Base-by-base conservation (phyloP, 2,888 invertebrate species). In the Hirtodrosophila alboralis region DNA sequence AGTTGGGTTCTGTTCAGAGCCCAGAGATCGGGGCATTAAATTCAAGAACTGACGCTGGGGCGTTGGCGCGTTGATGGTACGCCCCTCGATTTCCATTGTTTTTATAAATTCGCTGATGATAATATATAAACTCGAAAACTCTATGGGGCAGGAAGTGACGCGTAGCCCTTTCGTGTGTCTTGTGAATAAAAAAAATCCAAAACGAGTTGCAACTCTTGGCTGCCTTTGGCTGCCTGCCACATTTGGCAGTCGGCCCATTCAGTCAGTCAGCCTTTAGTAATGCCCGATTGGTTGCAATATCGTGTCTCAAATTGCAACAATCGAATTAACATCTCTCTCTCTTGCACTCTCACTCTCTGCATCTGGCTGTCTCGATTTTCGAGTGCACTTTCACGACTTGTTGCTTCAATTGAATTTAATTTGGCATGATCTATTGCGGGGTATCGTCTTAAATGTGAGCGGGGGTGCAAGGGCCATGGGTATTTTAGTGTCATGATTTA, bases 401-500 rank as follows among this genome's bases (percentile, higher is more conserved):
- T 59, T 61, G 58, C 56, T 59, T 76, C 68, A 85, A 84, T 87
- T 84, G 67, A 87, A 86, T 80, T 77, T 65, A 84, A 87, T 85
- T 84, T 74, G 67, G 67, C 81, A 63, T 51, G 58, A 65, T 57
- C 64, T 53, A 48, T 57, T 41, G 69, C 41, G 12, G 41, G 41
- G 30, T 14, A 16, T 16, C 1, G 13, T 10, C 26, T 14, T 14
- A 14, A 40, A 18, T 3, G n/a, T n/a, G 48, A 33, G 28, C 18
- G 18, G 12, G 8, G 21, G 27, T 31, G 36, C 44, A 41, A 49
- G 68, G 58, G 63, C 65, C 57, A 51, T 12, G 62, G 52, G 30
- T 70, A 74, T 83, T 85, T 79, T 73, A 70, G 75, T 84, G 86
- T 84, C 85, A 81, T 81, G 83, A 86, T 81, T 79, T 72, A 72